Base-by-base conservation (phyloP, 2,888 invertebrate genomes). In the Koerneria pararmatus region DNA sequence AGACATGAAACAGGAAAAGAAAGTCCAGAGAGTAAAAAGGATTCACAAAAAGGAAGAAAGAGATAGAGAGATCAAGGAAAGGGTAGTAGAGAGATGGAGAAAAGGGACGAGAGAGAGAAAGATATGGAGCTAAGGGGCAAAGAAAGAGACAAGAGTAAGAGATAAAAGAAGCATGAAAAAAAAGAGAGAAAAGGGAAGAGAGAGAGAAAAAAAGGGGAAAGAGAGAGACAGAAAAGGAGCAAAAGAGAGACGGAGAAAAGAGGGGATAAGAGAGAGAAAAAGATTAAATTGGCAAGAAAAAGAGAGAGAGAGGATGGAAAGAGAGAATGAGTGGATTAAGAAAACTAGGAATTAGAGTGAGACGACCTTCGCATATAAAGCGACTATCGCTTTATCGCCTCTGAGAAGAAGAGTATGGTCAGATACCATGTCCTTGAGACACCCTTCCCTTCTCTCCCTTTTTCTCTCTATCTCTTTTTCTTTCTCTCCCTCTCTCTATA, bases 401-500 rank as follows among this genome's bases (percentile, higher is more conserved):
- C n/a, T n/a, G n/a, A n/a, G n/a, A n/a, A n/a, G n/a, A n/a, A n/a
- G n/a, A n/a, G n/a, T n/a, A n/a, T n/a, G n/a, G n/a, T n/a, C n/a
- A n/a, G n/a, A n/a, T n/a, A n/a, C n/a, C n/a, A n/a, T n/a, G n/a
- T n/a, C n/a, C n/a, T n/a, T n/a, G n/a, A n/a, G n/a, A n/a, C n/a
- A n/a, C n/a, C n/a, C n/a, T n/a, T n/a, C n/a, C n/a, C n/a, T n/a
- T n/a, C n/a, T n/a, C n/a, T n/a, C n/a, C n/a, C n/a, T n/a, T n/a
- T n/a, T n/a, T n/a, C n/a, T n/a, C n/a, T n/a, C n/a, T n/a, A n/a
- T n/a, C n/a, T n/a, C n/a, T n/a, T n/a, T n/a, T n/a, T n/a, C n/a
- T n/a, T n/a, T n/a, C n/a, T n/a, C 54, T 60, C 41, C 37, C 41
- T 57, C 11, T 60, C 48, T 57, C 22, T 19, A 53, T 27, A 11